A percentile compares a stretch with the other conserved stretches of the same genome.
Conservation (phyloP, 1,140 invertebrate species). For the Sarcophaga peregrina region DNA sequence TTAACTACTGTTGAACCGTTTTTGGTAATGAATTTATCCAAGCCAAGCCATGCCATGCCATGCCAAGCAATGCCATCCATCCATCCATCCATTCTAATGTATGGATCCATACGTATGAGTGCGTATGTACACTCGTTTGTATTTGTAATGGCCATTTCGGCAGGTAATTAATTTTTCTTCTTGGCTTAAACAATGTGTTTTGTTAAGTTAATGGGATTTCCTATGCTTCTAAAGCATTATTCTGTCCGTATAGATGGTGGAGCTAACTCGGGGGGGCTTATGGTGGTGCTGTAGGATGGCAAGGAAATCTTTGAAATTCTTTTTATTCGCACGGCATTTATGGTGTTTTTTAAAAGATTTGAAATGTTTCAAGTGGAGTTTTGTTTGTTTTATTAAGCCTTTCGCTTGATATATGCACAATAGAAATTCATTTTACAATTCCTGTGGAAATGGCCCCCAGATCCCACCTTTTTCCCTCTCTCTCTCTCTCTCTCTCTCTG, state of each 20-base stretch:
- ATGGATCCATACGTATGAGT: not conserved
- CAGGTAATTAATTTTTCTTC: constrained; percentile 31
- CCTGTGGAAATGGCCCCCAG: not conserved
- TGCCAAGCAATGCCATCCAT: too few species aligned
- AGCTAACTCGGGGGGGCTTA: too few species aligned
- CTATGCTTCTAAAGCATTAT: constrained; percentile 7
- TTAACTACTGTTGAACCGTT: not conserved
- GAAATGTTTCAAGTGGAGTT: not conserved
- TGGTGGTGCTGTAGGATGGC: not conserved
- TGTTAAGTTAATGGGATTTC: constrained; percentile 28
- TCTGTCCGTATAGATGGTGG: not conserved
- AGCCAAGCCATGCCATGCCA: too few species aligned
- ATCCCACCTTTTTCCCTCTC: not conserved
- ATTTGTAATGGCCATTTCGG: constrained; percentile 8
- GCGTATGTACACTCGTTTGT: not conserved
- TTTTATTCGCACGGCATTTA: not conserved
- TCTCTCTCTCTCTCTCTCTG: too few species aligned
- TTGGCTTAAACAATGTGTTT: not conserved
- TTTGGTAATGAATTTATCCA: not conserved
- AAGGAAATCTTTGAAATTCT: constrained; percentile 24
- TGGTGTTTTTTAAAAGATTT: constrained; percentile 38
- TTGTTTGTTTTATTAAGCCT: not conserved
- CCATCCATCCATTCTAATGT: not conserved
- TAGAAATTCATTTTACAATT: constrained; percentile 12
- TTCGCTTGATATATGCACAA: not conserved